Evolutionary conservation across 1,140 invertebrate species (phyloP).

Genomic region (Cydia splendana): DNA sequence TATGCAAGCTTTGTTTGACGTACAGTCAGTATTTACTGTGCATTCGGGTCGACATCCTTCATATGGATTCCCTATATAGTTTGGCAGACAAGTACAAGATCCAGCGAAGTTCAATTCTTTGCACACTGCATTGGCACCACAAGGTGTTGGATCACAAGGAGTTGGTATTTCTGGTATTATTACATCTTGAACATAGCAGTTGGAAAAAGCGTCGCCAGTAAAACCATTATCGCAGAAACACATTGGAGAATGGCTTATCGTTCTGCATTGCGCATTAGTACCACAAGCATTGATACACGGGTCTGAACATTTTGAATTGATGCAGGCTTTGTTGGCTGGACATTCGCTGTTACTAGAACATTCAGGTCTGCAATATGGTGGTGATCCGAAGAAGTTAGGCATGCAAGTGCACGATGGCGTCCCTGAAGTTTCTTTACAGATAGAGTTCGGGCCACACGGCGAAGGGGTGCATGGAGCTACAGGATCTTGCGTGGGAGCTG

Average conservation of each 20-base stretch:
- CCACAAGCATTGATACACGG: slow-evolving; percentile 88
- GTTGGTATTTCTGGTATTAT: slow-evolving; percentile 52
- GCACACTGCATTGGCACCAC: slow-evolving; percentile 84
- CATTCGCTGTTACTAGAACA: slow-evolving; percentile 88
- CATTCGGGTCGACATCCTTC: slow-evolving; percentile 86
- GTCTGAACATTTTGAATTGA: slow-evolving; percentile 86
- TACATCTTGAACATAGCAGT: slow-evolving; percentile 62
- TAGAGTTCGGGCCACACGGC: slow-evolving; percentile 88
- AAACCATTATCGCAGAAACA: slow-evolving; percentile 83
- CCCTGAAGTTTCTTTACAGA: slow-evolving; percentile 83
- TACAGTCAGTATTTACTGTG: slow-evolving; percentile 83
- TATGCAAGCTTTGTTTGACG: slow-evolving; percentile 84
- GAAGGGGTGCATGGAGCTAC: slow-evolving; percentile 83
- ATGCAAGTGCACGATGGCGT: slow-evolving; percentile 84
- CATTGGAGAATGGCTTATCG: slow-evolving; percentile 84
- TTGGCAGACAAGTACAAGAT: slow-evolving; percentile 83
- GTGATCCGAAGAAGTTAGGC: slow-evolving; percentile 83
- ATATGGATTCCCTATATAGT: slow-evolving; percentile 87
- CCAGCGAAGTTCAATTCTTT: slow-evolving; percentile 83
- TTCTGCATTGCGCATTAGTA: slow-evolving; percentile 83
- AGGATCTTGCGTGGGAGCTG: slow-evolving; percentile 66
- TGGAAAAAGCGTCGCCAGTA: slow-evolving; percentile 84
- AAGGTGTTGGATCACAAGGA: slow-evolving; percentile 86
- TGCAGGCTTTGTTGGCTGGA: slow-evolving; percentile 84
- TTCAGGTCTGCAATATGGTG: slow-evolving; percentile 87